Base-by-base conservation (phyloP, 2,888 invertebrate genomes). In the Disparrhopalites patrizii region DNA sequence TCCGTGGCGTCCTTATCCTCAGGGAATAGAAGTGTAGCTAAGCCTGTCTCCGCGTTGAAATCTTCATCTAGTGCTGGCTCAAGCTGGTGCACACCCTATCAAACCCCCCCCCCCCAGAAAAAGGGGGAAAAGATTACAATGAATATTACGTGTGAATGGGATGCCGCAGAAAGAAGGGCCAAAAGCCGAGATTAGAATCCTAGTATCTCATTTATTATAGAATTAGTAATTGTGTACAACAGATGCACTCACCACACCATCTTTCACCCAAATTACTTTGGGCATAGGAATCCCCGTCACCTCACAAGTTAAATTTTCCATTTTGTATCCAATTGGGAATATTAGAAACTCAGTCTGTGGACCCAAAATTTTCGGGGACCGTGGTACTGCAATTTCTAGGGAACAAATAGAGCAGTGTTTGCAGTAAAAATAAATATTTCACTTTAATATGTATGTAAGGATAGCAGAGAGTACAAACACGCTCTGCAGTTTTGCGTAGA, bases 241-340 rank as follows among this genome's bases (percentile, higher is more conserved):
- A 36, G 7, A 10, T 36, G 7, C n/a, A 43, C 50, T 33, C 62
- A 72, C 74, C 65, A 71, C 58, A 47, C 64, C 64, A 58, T 72
- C 61, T 55, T 65, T 69, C 7, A 68, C 31, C 74, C 74, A 74
- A 25, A 70, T 56, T 3, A 70, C 68, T 36, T 67, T 66, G 1
- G 74, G 74, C 18, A 70, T 70, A 13, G 74, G 74, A 4, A 66
- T 67, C 50, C 71, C 74, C 60, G 68, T 65, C 13, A 69, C 66
- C 38, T 63, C 20, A 50, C 73, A 73, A n/a, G 47, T 54, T 28
- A 73, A 36, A 28, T 56, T 61, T 31, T 67, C 27, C 25, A 66
- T 27, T 28, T 36, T 57, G 15, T 43, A 25, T 4, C 51, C 62
- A 15, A 18, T n/a, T 15, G 58, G n/a, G 20, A 61, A 64, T 4